Conservation (phyloP, 1,140 invertebrate genomes). For the Carposina sasakii region DNA sequence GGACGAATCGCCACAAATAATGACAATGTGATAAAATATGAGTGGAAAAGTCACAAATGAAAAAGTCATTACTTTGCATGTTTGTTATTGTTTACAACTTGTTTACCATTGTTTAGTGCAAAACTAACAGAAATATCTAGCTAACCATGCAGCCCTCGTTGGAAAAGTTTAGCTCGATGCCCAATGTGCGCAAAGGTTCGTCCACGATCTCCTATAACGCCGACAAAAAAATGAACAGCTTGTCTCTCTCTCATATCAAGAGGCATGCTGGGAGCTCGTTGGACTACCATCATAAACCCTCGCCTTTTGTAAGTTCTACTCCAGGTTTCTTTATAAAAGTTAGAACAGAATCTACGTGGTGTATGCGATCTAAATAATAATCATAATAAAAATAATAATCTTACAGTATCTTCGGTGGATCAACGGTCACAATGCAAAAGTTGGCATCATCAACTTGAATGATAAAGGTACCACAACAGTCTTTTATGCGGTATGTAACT, state of each 20-base stretch:
- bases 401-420: slow-evolving; percentile 69
- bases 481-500: slow-evolving; percentile 73
- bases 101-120: too few relatives aligned
- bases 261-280: slow-evolving; percentile 26
- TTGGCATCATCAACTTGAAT: slow-evolving; percentile 72
- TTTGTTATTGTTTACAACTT: too few relatives aligned
- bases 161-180: slow-evolving; percentile 29
- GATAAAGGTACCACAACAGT: slow-evolving; percentile 47
- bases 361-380: too few relatives aligned
- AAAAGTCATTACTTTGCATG: too few relatives aligned
- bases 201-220: slow-evolving; percentile 20
- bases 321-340: background rate
- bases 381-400: too few relatives aligned
- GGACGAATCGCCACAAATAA: too few relatives aligned
- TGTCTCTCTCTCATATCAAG: slow-evolving; percentile 46
- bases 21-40: too few relatives aligned
- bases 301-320: slow-evolving; percentile 44
- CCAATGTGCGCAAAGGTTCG: slow-evolving; percentile 23
- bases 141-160: too few relatives aligned
- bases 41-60: too few relatives aligned
- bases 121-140: too few relatives aligned
- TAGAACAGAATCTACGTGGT: too few relatives aligned
- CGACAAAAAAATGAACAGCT: slow-evolving; percentile 33
- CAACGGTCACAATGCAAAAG: slow-evolving; percentile 71
- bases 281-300: slow-evolving; percentile 43